A percentile compares a stretch with the other conserved stretches of the same genome.
Conservation (phyloP, 2,888 invertebrate species). For the Cataglyphis rosenhaueri region DNA sequence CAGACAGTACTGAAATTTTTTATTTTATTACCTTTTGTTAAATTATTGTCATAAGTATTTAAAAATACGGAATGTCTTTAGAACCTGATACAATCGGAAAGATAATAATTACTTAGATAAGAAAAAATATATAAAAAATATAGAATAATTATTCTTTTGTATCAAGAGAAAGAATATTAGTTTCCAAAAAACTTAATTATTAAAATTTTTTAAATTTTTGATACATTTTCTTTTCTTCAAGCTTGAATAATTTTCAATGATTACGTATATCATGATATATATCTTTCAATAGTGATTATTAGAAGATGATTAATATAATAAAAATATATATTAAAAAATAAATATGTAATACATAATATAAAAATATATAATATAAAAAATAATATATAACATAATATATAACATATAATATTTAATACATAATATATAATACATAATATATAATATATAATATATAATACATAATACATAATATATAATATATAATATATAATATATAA, state of each 20-base stretch:
- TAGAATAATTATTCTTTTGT: not conserved
- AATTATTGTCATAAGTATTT: not conserved
- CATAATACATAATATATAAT: too few species aligned
- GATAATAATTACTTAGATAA: not conserved
- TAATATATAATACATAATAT: too few species aligned
- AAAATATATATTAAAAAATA: not conserved
- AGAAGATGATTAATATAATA: too few species aligned
- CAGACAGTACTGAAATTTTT: not conserved
- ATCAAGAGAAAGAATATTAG: not conserved
- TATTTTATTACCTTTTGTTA: not conserved
- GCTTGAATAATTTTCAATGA: not conserved
- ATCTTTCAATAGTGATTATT: not conserved
- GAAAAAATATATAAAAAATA: not conserved
- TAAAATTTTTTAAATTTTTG: not conserved
- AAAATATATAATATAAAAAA: too few species aligned
- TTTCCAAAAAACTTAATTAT: not conserved
- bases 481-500: too few species aligned
- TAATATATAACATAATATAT: too few species aligned
- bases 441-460: too few species aligned
- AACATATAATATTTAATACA: too few species aligned
- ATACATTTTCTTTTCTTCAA: not conserved
- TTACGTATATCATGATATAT: too few species aligned
- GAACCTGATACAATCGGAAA: not conserved
- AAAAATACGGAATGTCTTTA: not conserved
- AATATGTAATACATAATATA: too few species aligned